Conservation (phyloP, 2,888 invertebrate genomes). For the Amaurobius ferox region DNA sequence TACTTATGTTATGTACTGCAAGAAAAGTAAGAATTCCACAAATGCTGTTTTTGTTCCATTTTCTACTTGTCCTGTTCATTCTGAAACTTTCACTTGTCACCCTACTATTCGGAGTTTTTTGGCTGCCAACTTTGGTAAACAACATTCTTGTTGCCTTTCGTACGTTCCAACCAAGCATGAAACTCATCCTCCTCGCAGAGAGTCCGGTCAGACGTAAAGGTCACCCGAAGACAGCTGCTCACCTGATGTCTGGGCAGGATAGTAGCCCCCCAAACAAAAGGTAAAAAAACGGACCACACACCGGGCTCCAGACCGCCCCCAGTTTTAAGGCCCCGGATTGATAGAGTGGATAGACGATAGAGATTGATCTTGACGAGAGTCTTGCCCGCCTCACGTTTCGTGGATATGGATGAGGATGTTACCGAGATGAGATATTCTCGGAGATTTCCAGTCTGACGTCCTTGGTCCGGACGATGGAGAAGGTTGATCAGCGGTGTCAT, state of each 20-base stretch:
- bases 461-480: background rate
- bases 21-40: no score
- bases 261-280: slow-evolving; percentile 32
- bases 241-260: slow-evolving; percentile 26
- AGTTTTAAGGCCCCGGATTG: slow-evolving; percentile 43
- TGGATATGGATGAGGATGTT: slow-evolving; percentile 13
- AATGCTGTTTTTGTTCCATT: no score
- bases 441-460: background rate
- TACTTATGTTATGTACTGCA: no score
- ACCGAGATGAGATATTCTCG: background rate
- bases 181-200: slow-evolving; percentile 11
- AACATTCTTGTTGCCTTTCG: background rate
- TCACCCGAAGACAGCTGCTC: slow-evolving; percentile 57
- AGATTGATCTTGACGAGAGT: slow-evolving; percentile 62
- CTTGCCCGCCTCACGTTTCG: slow-evolving; percentile 23
- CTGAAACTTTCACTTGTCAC: no score
- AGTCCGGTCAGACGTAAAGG: slow-evolving; percentile 59
- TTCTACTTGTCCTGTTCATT: no score
- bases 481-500: background rate
- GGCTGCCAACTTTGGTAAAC: background rate
- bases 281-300: slow-evolving; percentile 59
- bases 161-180: slow-evolving; percentile 1
- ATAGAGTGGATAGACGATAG: slow-evolving; percentile 54
- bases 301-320: slow-evolving; percentile 40
- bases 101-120: no score